Base-by-base conservation (phyloP, 92 coral and sea anemone genomes). In the Epizoanthus rinbou region DNA sequence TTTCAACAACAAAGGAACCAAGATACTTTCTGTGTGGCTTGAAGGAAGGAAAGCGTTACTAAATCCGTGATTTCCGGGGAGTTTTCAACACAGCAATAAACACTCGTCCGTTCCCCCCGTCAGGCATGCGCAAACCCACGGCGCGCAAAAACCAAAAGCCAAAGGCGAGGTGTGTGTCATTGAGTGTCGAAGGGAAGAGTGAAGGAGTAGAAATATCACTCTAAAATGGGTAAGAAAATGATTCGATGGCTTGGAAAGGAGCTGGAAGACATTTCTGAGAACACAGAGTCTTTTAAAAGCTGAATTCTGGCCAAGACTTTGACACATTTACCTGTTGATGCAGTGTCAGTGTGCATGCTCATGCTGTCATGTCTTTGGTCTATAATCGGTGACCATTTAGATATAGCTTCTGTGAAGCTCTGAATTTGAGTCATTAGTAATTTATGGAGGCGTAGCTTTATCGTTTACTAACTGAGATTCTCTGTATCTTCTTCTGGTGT, bases 401-500 rank as follows among this genome's bases (percentile, higher is more conserved):
- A 53, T 60, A 35, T 62, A 57, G 45, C 69, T 76, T 69, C 33
- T 56, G 23, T 24, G 17, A 76, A 33, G 2, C 8, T 76, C 70
- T 18, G 43, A 16, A 39, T 76, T 58, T 41, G 6, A 23, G 56
- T 39, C 58, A 43, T 62, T 78, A 60, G 76, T 62, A 60, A 60
- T 78, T 76, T 78, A 39, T 62, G 23, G 82, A 62, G 69, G 47
- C 33, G 22, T 39, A 60, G 82, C 23, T 63, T 78, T 16, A 8
- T 64, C 80, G 73, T 52, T 86, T 73, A 69, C 69, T 83, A 67
- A 53, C 73, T 13, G 60, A 25, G 19, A 58, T 24, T 56, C 64
- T 69, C 74, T 75, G 60, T 22, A 79, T 65, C 73, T 86, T 76
- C 80, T 82, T 91, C 84, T 88, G 86, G 63, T 71, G 66, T 24